phyloP scores from a whole-genome alignment of 2,113 vertebrate species.

The Gorsachius goisagi region DNA sequence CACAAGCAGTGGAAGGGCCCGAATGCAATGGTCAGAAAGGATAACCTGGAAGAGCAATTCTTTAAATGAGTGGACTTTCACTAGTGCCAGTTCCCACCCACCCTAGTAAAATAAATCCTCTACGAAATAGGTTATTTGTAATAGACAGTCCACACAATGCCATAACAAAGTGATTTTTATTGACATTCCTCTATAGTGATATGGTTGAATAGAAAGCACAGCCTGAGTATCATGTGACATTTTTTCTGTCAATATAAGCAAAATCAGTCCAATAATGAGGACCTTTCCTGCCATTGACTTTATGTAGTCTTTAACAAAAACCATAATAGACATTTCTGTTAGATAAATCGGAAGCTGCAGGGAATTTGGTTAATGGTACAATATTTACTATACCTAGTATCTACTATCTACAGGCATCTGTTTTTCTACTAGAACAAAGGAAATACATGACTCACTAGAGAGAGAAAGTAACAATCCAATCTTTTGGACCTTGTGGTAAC shows the following conservation, averaged over 20 bases:
- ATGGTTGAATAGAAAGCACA: conserved; percentile 81
- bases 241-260: conserved; percentile 77
- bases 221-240: conserved; percentile 85
- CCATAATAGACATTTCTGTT: conserved; percentile 62
- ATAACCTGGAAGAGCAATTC: neutral
- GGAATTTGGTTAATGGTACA: conserved; percentile 71
- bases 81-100: neutral
- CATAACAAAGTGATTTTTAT: conserved; percentile 91
- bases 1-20: neutral
- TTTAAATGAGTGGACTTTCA: neutral
- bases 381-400: conserved; percentile 69
- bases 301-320: conserved; percentile 73
- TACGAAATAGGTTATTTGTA: neutral
- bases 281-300: conserved; percentile 73
- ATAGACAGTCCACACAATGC: conserved; percentile 68
- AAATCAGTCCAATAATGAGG: conserved; percentile 74
- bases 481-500: conserved; percentile 59
- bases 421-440: conserved; percentile 68
- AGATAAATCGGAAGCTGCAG: conserved; percentile 72
- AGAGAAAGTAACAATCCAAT: conserved; percentile 70
- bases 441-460: conserved; percentile 69
- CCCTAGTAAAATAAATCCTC: neutral
- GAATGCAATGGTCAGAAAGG: neutral
- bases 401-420: conserved; percentile 70
- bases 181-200: conserved; percentile 86